Conservation (phyloP, 2,113 vertebrate species). For the Takifugu bimaculatus region DNA sequence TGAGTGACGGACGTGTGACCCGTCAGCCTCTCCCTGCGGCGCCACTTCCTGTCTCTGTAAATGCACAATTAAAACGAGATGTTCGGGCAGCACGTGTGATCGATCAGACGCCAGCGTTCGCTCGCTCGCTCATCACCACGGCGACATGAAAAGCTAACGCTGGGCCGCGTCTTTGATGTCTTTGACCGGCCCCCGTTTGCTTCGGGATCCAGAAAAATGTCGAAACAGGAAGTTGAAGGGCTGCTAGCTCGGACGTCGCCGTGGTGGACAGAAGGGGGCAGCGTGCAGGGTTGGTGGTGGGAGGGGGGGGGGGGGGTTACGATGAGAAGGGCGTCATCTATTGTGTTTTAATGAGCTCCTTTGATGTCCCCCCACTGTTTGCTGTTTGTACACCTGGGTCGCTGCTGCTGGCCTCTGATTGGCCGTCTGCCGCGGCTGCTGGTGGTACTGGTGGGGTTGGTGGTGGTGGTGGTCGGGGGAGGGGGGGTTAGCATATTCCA, state of each 20-base stretch:
- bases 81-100: constrained; percentile 42
- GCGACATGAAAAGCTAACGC: too few species aligned
- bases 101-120: constrained; percentile 20
- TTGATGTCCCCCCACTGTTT: not conserved
- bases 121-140: not conserved
- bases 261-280: too few species aligned
- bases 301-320: not conserved
- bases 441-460: not conserved
- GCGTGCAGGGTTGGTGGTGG: too few species aligned
- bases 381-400: constrained; percentile 1
- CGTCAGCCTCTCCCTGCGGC: constrained; percentile 53
- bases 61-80: constrained; percentile 75
- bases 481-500: not conserved
- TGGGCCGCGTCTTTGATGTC: too few species aligned
- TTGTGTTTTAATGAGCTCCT: not conserved
- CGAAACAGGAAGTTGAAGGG: too few species aligned
- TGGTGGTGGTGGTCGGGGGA: not conserved
- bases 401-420: not conserved
- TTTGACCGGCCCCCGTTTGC: too few species aligned
- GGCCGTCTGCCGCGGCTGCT: not conserved
- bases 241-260: too few species aligned
- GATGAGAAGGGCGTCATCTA: not conserved
- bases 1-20: constrained; percentile 64
- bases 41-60: constrained; percentile 65
- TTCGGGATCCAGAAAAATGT: too few species aligned